Base-by-base conservation (phyloP, 2,888 invertebrate species). In the Conchocele bisecta region DNA sequence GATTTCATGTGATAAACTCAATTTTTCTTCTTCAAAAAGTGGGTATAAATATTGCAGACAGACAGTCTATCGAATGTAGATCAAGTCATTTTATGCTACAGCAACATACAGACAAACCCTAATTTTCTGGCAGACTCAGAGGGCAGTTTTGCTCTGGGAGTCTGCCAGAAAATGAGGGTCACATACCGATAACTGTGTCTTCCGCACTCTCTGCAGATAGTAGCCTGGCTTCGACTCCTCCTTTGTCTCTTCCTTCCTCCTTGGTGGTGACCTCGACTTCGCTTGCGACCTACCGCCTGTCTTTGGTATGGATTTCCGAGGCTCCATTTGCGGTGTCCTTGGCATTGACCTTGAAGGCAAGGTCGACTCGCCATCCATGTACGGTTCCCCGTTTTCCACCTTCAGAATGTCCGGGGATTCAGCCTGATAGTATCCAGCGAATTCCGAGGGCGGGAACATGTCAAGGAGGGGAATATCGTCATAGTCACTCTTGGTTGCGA, bases 401-500 rank as follows among this genome's bases (percentile, higher is more conserved):
- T 50, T 42, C 11, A 80, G 61, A 9, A 75, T 39, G 7, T 82
- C 83, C 13, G 83, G 72, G 11, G 80, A 81, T 7, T 82, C 69
- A 11, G 60, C 54, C 20, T 82, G 65, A 31, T 75, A 81, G 53
- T 83, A 80, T 5, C 75, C 78, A 6, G 78, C 69, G 15, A 50
- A 66, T 1, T 66, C 72, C 3, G 78, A 72, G 1, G 83, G 79
- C 6, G 83, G 83, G 48, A 73, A 81, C 66, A 86, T 57, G 35
- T 81, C 79, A 17, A 86, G 61, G 3, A 70, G 51, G 0, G 86
- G 86, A 26, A 86, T 70, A 48, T 79, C 81, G 17, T 86, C 85
- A 28, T 80, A 46, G 66, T 85, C 84, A 51, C 83, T 84, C 26
- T 81, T 79, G 6, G 83, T 79, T 4, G 83, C 83, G 85, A 87